phyloP scores from a whole-genome alignment of 2,888 invertebrate species.

The Platycheirus rosarum region DNA sequence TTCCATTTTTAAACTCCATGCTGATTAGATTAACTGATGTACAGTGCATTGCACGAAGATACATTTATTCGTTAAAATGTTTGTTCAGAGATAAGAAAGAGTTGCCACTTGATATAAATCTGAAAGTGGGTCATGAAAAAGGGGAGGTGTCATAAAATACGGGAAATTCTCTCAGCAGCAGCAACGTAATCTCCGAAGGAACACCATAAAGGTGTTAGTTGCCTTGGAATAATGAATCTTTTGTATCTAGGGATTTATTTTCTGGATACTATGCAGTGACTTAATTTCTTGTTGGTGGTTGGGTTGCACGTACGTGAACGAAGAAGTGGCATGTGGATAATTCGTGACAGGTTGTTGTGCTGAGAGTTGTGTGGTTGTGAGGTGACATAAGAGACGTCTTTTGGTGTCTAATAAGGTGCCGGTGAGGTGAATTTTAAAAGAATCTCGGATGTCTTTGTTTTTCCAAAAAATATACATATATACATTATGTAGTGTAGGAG shows the following conservation, averaged over 20 bases:
- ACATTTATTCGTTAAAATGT: constrained; percentile 4
- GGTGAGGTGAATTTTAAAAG: constrained; percentile 16
- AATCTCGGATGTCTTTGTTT: not conserved
- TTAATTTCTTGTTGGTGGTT: constrained; percentile 12
- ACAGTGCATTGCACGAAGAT: not conserved
- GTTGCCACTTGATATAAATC: constrained; percentile 30
- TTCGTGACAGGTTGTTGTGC: constrained; percentile 2
- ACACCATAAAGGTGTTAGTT: constrained; percentile 20
- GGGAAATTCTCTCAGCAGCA: constrained; percentile 9
- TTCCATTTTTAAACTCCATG: constrained; percentile 32
- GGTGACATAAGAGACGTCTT: not conserved
- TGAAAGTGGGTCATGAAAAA: constrained; percentile 46
- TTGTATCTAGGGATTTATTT: constrained; percentile 12
- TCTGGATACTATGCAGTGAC: not conserved
- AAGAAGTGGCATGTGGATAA: not conserved
- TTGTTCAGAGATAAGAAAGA: constrained; percentile 21
- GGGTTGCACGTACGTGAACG: not conserved
- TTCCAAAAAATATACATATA: too few relatives aligned
- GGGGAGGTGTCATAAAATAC: constrained; percentile 30
- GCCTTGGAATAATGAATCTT: constrained; percentile 23
- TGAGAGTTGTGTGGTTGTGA: not conserved
- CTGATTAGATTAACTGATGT: constrained; percentile 40
- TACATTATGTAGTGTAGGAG: not conserved
- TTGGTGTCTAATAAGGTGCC: not conserved
- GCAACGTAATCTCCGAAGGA: constrained; percentile 18